These are phyloP conservation scores for Enteromius anoplus DNA, from an alignment of 2,797 vertebrate species.

Conservation along the genomic window DNA sequence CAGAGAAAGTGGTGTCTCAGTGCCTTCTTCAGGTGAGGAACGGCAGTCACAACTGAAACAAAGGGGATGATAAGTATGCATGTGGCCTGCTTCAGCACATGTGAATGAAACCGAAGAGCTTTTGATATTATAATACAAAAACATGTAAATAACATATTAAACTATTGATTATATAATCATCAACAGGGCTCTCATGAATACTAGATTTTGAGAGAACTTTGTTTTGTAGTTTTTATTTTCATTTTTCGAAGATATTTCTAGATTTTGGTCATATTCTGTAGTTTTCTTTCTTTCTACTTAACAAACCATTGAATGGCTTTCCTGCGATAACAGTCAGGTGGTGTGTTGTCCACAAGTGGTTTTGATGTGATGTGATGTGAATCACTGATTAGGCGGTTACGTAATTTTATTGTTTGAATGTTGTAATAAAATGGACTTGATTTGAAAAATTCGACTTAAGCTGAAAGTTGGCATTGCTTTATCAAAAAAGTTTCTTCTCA, in stretches of 20 bases:
- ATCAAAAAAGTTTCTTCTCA: background rate
- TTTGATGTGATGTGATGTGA: background rate
- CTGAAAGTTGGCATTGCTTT: background rate
- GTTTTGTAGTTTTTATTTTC: background rate
- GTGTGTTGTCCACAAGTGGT: background rate
- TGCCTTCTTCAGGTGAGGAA: constrained; percentile 93
- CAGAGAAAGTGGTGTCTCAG: constrained; percentile 95
- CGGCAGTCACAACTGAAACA: background rate
- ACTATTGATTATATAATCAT: background rate
- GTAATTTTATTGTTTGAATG: background rate
- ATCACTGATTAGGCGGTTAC: background rate
- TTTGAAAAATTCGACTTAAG: background rate
- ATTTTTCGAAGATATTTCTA: background rate
- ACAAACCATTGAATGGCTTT: background rate
- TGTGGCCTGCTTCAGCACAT: background rate
- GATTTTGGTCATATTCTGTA: background rate
- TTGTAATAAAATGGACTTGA: background rate
- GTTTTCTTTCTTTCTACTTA: background rate
- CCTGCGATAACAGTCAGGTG: background rate
- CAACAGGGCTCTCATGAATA: background rate
- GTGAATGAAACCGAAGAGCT: background rate
- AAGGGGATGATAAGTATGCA: background rate
- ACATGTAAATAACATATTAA: background rate
- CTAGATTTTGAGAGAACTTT: background rate
- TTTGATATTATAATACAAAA: background rate